phyloP scores from a whole-genome alignment of 2,888 invertebrate genomes.

The Pseudoips prasinana region DNA sequence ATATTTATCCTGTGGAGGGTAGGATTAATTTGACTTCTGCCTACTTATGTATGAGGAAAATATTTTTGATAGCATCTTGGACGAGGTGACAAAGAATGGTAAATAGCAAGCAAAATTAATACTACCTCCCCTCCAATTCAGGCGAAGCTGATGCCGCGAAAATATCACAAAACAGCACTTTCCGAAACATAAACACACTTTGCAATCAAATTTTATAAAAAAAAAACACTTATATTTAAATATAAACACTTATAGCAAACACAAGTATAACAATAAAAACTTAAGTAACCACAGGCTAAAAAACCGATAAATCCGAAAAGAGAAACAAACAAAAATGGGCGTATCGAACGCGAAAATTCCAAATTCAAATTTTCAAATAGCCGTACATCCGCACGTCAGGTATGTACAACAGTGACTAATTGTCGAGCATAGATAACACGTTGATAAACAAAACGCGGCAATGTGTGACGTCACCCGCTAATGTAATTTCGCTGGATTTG shows the following conservation, averaged over 20 bases:
- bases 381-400: conserved; percentile 35
- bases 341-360: conserved; percentile 16
- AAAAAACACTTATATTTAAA: background rate
- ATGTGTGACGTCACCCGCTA: conserved; percentile 40
- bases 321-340: conserved; percentile 10
- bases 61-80: too few relatives aligned
- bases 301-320: conserved; percentile 1
- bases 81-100: too few relatives aligned
- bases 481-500: conserved; percentile 54
- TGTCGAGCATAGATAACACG: conserved; percentile 58
- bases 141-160: conserved; percentile 29
- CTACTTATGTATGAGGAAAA: too few relatives aligned
- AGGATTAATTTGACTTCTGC: too few relatives aligned
- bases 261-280: conserved; percentile 1
- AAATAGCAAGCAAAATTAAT: too few relatives aligned
- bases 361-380: background rate
- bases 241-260: background rate
- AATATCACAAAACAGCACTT: conserved; percentile 54
- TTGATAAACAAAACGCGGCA: conserved; percentile 56
- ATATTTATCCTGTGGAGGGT: too few relatives aligned
- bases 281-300: background rate
- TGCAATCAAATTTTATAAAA: conserved; percentile 1
- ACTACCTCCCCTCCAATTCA: conserved; percentile 43
- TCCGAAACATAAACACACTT: conserved; percentile 42
- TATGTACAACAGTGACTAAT: conserved; percentile 58